Evolutionary conservation across 2,113 vertebrate genomes (phyloP).

Genomic region (Brachionichthys hirsutus): DNA sequence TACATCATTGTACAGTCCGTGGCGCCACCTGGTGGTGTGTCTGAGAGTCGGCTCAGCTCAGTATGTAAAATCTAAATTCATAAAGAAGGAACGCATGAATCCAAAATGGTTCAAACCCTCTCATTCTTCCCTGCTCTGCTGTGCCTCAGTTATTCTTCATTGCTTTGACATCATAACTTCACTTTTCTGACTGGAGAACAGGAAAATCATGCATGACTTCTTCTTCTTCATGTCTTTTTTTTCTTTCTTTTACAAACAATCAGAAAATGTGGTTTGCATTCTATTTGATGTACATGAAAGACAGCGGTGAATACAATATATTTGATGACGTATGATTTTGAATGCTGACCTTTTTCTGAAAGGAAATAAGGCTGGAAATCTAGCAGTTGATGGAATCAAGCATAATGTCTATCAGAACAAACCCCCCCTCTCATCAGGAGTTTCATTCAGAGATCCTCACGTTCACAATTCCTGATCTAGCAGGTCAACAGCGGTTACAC

Average conservation of each 20-base stretch:
- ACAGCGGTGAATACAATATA: slow-evolving; percentile 72
- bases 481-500: too few relatives aligned
- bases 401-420: slow-evolving; percentile 62
- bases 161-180: slow-evolving; percentile 22
- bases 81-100: neutral
- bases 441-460: neutral
- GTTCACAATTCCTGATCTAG: neutral
- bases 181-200: slow-evolving; percentile 45
- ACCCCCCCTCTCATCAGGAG: neutral
- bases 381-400: slow-evolving; percentile 61
- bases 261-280: slow-evolving; percentile 7
- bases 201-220: slow-evolving; percentile 36
- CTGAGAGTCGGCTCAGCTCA: slow-evolving; percentile 9
- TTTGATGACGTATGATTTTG: slow-evolving; percentile 67
- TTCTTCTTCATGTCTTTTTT: slow-evolving; percentile 1
- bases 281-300: slow-evolving; percentile 2
- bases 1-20: slow-evolving; percentile 12
- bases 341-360: slow-evolving; percentile 61
- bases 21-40: slow-evolving; percentile 57
- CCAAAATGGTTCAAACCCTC: neutral
- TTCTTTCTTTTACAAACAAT: slow-evolving; percentile 5
- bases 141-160: neutral
- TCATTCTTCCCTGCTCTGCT: neutral
- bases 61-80: too few relatives aligned
- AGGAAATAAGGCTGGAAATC: slow-evolving; percentile 71